Conservation (phyloP, 1,140 invertebrate species). For the Diachasmimorpha longicaudata region DNA sequence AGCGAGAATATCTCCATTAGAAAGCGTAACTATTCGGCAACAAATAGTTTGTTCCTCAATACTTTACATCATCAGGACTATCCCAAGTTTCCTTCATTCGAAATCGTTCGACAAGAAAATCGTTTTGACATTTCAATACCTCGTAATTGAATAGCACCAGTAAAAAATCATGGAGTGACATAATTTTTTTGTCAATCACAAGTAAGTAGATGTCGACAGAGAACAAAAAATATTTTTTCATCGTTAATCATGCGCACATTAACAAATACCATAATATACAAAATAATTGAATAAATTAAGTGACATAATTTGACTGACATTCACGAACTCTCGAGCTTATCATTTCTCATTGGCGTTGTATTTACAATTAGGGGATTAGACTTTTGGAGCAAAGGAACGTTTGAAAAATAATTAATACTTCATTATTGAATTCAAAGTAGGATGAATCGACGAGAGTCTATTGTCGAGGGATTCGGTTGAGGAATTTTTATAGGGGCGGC, state of each 20-base stretch:
- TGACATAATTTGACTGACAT: neutral
- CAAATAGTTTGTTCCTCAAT: conserved; percentile 24
- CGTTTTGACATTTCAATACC: neutral
- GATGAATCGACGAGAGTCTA: neutral
- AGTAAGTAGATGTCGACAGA: neutral
- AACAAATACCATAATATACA: neutral
- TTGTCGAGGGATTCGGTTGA: neutral
- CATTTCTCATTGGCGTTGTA: neutral
- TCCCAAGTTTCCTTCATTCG: neutral
- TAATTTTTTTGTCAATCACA: neutral
- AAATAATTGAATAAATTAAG: neutral
- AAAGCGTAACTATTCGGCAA: conserved; percentile 47
- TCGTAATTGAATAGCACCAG: neutral
- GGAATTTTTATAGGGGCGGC: conserved; percentile 75
- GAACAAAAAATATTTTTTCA: neutral
- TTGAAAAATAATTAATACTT: neutral
- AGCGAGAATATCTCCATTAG: conserved; percentile 38
- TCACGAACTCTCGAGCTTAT: neutral
- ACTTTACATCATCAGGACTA: conserved; percentile 33
- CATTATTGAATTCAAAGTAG: neutral
- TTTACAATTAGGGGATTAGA: neutral
- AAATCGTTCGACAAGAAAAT: conserved; percentile 8
- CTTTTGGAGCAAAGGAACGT: neutral
- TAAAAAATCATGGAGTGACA: neutral
- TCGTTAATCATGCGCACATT: neutral